Percentiles rank a stretch among this genome's conserved stretches.
phyloP scores from a whole-genome alignment of 2,797 vertebrate genomes.

The Xiphorhynchus erythropygius region DNA sequence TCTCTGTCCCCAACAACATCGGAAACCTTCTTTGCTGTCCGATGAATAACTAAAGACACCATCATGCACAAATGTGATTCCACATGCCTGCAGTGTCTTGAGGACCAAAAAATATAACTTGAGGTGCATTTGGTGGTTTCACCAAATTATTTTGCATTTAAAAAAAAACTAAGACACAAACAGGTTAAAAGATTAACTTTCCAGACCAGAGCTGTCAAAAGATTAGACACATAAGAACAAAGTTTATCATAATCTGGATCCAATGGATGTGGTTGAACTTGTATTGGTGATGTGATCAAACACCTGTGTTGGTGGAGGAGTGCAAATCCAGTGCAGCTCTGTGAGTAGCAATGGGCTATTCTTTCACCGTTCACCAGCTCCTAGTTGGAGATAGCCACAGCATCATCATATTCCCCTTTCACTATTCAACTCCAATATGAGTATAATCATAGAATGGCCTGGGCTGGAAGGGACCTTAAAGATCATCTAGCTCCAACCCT shows the following conservation, averaged over 20 bases:
- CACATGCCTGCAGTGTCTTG: rapidly evolving
- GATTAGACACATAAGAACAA: rapidly evolving
- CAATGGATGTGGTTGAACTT: not conserved
- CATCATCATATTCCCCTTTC: not conserved
- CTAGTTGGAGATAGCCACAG: not conserved
- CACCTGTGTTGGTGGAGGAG: too few relatives aligned
- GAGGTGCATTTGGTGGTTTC: not conserved
- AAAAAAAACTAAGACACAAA: not conserved
- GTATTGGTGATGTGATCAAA: not conserved
- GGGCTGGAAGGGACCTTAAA: not conserved
- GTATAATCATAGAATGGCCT: not conserved
- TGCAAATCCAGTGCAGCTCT: rapidly evolving
- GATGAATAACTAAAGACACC: not conserved
- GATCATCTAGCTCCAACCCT: not conserved
- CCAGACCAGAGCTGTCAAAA: not conserved
- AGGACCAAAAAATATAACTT: not conserved
- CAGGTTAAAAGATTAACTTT: not conserved
- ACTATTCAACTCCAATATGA: not conserved
- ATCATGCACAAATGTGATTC: not conserved
- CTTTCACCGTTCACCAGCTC: not conserved
- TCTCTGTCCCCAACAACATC: not conserved
- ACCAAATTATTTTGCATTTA: not conserved
- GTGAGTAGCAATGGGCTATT: not conserved
- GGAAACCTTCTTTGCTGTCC: not conserved
- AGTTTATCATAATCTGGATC: not conserved